Percentiles rank a stretch among this genome's conserved stretches.
phyloP scores from a whole-genome alignment of 2,888 invertebrate species.

The Tenthredo scrophulariae region DNA sequence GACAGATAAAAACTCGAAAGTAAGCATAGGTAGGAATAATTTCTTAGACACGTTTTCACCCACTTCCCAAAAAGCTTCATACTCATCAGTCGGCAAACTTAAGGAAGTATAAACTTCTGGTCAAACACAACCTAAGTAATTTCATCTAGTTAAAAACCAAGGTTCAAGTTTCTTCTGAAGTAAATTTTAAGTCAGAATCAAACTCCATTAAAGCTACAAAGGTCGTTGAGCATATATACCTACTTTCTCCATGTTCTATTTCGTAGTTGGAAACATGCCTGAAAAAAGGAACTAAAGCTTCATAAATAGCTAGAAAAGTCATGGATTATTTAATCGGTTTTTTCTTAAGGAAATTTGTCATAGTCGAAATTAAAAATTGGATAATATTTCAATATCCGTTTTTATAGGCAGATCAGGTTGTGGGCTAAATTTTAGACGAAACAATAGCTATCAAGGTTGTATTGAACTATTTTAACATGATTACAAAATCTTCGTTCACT shows the following conservation, averaged over 20 bases:
- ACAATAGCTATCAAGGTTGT: not conserved
- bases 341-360: not conserved
- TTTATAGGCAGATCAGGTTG: not conserved
- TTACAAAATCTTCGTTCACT: not conserved
- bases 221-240: not conserved
- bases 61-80: not conserved
- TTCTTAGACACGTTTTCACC: constrained; percentile 3
- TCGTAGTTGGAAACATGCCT: not conserved
- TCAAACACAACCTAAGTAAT: not conserved
- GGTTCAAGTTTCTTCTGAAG: not conserved
- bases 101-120: not conserved
- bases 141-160: not conserved
- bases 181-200: not conserved
- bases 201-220: not conserved
- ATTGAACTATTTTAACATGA: not conserved
- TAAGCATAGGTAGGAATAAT: not conserved
- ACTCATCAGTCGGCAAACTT: not conserved
- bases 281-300: not conserved
- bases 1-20: not conserved
- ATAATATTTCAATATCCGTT: not conserved
- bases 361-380: not conserved
- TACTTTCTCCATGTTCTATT: not conserved
- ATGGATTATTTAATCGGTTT: not conserved
- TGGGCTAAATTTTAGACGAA: not conserved
- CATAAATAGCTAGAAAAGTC: not conserved